Evolutionary conservation across 2,888 invertebrate species (phyloP).

Genomic region (Standfussiana lucernea): DNA sequence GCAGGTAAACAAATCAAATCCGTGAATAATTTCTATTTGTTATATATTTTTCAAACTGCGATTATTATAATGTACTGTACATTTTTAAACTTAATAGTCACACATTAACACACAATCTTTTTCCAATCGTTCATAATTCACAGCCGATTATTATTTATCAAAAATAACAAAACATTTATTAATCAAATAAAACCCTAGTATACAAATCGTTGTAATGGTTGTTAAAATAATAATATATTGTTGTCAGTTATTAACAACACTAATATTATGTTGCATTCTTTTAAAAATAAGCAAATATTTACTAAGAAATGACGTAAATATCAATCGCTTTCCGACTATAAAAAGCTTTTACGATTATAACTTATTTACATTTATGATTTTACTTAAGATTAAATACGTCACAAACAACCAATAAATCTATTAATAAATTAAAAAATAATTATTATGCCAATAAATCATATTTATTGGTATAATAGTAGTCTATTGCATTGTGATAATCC

Average conservation of each 20-base stretch:
- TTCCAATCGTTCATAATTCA: constrained; percentile 40
- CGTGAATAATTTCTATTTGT: constrained; percentile 8
- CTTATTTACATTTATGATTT: constrained; percentile 23
- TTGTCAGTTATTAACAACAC: background rate
- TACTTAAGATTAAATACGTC: constrained; percentile 30
- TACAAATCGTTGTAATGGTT: constrained; percentile 1
- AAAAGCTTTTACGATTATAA: constrained; percentile 3
- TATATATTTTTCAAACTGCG: constrained; percentile 40
- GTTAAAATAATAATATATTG: background rate
- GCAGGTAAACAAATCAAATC: constrained; percentile 32
- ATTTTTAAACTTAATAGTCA: constrained; percentile 24
- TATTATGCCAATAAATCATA: constrained; percentile 49
- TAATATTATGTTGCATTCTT: background rate
- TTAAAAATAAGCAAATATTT: constrained; percentile 3
- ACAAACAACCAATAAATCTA: constrained; percentile 30
- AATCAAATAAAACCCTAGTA: constrained; percentile 23
- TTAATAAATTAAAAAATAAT: constrained; percentile 13
- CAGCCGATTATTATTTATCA: constrained; percentile 47
- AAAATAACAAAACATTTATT: constrained; percentile 27
- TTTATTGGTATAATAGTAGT: constrained; percentile 44
- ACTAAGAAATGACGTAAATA: constrained; percentile 6
- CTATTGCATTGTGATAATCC: constrained; percentile 45
- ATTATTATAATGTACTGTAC: constrained; percentile 34
- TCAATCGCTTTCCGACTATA: background rate
- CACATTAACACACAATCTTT: constrained; percentile 28